Evolutionary conservation across 2,888 invertebrate genomes (phyloP).

Genomic region (Dryocosmus kuriphilus): DNA sequence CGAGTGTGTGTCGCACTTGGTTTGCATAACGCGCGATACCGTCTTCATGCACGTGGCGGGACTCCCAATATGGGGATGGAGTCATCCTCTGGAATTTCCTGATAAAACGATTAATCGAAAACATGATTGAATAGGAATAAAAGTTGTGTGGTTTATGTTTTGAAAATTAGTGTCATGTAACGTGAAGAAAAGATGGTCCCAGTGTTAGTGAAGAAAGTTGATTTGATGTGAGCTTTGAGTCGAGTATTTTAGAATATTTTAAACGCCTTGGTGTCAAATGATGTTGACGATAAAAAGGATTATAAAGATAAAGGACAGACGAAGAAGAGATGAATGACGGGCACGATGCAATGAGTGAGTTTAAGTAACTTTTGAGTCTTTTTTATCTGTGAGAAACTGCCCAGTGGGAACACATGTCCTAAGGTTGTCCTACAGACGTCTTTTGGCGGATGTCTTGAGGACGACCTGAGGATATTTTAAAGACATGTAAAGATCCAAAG

Average conservation of each 20-base stretch:
- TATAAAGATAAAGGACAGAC: conserved; percentile 24
- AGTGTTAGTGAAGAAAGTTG: background rate
- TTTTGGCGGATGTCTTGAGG: too few relatives aligned
- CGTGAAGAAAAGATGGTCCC: background rate
- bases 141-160: background rate
- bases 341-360: conserved; percentile 24
- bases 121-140: background rate
- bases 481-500: too few relatives aligned
- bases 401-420: too few relatives aligned
- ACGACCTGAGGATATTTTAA: too few relatives aligned
- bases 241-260: background rate
- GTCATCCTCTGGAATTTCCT: background rate
- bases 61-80: background rate
- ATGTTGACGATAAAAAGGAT: conserved; percentile 22
- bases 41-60: conserved; percentile 16
- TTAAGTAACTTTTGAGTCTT: background rate
- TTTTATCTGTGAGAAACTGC: background rate
- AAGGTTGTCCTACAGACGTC: too few relatives aligned
- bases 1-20: conserved; percentile 45
- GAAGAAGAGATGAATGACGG: conserved; percentile 25
- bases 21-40: conserved; percentile 48
- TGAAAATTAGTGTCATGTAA: background rate
- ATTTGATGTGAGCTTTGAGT: background rate
- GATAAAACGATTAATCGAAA: background rate
- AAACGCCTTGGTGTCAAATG: background rate